A percentile compares a stretch with the other conserved stretches of the same genome.
These are phyloP conservation scores for Brachyalestes nurse DNA, from an alignment of 2,797 vertebrate genomes.

Conservation along the genomic window DNA sequence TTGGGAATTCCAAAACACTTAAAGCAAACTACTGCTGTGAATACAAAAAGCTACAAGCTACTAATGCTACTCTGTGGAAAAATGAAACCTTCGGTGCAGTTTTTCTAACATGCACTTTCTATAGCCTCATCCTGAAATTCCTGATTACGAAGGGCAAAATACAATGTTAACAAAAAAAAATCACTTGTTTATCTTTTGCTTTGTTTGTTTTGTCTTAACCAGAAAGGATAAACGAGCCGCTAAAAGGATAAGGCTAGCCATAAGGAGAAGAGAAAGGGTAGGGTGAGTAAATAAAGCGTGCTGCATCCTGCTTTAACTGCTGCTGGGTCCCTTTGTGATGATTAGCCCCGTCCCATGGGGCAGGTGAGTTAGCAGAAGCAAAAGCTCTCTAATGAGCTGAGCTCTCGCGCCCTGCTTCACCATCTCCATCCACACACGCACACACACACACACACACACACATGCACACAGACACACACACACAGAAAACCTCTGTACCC, in stretches of 20 bases:
- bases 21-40: too few species aligned
- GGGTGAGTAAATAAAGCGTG: constrained; percentile 61
- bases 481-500: too few species aligned
- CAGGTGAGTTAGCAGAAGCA: constrained; percentile 77
- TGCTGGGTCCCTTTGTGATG: constrained; percentile 72
- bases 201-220: constrained; percentile 43
- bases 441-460: too few species aligned
- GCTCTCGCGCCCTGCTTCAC: constrained; percentile 65
- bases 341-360: constrained; percentile 73
- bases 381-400: constrained; percentile 82
- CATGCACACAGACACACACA: too few species aligned
- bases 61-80: too few species aligned
- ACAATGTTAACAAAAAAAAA: too few species aligned
- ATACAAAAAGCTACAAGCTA: too few species aligned
- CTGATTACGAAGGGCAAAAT: too few species aligned
- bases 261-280: constrained; percentile 46
- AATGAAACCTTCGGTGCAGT: too few species aligned
- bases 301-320: constrained; percentile 67
- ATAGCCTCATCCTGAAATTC: too few species aligned
- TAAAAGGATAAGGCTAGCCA: constrained; percentile 26
- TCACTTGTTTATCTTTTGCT: constrained; percentile 38
- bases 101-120: not conserved
- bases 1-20: too few species aligned
- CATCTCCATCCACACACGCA: constrained; percentile 20
- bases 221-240: constrained; percentile 28